Evolutionary conservation across 1,140 invertebrate genomes (phyloP).

Genomic region (Drosophila cardini): DNA sequence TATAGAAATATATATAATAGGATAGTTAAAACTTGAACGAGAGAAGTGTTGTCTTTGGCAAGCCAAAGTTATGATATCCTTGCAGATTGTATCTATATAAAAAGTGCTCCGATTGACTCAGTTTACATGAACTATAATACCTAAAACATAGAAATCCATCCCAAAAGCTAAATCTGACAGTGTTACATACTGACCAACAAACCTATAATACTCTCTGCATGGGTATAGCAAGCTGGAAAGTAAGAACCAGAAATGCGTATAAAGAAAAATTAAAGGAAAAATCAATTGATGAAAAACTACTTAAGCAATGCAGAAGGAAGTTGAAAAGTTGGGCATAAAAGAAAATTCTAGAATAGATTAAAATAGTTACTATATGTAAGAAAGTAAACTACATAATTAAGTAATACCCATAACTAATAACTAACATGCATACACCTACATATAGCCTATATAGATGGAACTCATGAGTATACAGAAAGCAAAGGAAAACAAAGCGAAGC

Average conservation of each 20-base stretch:
- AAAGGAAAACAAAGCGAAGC: slow-evolving; percentile 12
- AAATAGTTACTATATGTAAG: slow-evolving; percentile 29
- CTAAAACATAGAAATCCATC: neutral
- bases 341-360: slow-evolving; percentile 15
- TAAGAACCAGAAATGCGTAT: slow-evolving; percentile 1
- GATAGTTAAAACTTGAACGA: slow-evolving; percentile 24
- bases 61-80: slow-evolving; percentile 8
- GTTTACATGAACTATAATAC: slow-evolving; percentile 1
- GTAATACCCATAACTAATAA: neutral
- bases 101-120: neutral
- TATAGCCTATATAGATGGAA: slow-evolving; percentile 28
- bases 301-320: slow-evolving; percentile 32
- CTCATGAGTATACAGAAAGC: slow-evolving; percentile 22
- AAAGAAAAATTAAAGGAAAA: neutral
- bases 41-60: slow-evolving; percentile 14
- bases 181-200: neutral
- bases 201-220: neutral
- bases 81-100: neutral
- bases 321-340: slow-evolving; percentile 25
- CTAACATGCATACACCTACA: slow-evolving; percentile 10
- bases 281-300: slow-evolving; percentile 13
- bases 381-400: slow-evolving; percentile 17
- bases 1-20: slow-evolving; percentile 32
- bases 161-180: neutral
- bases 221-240: slow-evolving; percentile 13